Evolutionary conservation across 2,113 vertebrate genomes (phyloP), one percentile per base, ranked within the genome.

Genomic region (Phycodurus eques): DNA sequence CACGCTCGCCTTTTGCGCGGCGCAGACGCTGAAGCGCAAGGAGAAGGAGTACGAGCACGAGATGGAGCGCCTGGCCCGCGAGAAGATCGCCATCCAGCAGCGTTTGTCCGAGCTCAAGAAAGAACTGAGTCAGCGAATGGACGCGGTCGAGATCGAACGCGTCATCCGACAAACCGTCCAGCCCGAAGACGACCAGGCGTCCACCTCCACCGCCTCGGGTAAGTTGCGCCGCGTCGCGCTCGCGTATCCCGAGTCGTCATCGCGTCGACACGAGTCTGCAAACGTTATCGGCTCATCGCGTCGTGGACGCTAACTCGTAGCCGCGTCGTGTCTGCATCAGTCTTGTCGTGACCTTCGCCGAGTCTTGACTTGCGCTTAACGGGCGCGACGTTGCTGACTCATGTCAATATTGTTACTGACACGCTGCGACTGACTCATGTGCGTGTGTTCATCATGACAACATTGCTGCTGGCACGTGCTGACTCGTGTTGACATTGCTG

Each of bases 151-250:
- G 91, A 95, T 98, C 0, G 96, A 98, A 72, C 89, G 95, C 91
- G 93, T 98, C 65, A 93, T 99, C 46, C 90, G 96, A 5, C 97
- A 98, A 91, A 96, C 96, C 0, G 95, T 95, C 73, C 96, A 97
- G 87, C 97, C 96, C 0, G 96, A 98, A 83, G 97, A 99, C 2
- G 96, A 99, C 91, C 96, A 99, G 91, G 97, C 94, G n/a, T 98
- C 97, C 89, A 99, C 97, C 51, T 99, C 97, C 27, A 99, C 97
- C 0, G 97, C 97, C 49, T 99, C 97, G 81, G 97, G 97, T 98
- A 79, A 68, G 47, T 0, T 0, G n/a, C 22, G 19, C 42, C 5
- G 3, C 31, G 60, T 13, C 14, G 7, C 2, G 15, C 60, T 39
- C 35, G 2, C 35, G 35, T 39, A 39, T 6, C 3, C 35, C 2